Conservation (phyloP, 2,888 invertebrate species). For the Lampropteryx suffumata region DNA sequence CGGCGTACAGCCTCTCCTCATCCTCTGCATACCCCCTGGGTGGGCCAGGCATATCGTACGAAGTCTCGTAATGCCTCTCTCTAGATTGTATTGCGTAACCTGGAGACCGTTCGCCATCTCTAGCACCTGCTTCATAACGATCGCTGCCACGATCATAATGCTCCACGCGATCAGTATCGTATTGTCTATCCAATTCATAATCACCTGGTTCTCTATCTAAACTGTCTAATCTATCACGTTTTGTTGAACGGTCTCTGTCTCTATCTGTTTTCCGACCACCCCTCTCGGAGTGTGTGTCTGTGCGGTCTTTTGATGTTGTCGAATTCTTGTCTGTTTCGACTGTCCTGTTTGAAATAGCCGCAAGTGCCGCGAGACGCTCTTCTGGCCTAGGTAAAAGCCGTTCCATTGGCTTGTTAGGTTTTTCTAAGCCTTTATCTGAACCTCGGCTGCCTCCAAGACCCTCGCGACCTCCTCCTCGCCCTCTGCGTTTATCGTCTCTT, state of each 20-base stretch:
- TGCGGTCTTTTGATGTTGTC: slow-evolving; percentile 72
- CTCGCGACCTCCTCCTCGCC: slow-evolving; percentile 55
- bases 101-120: slow-evolving; percentile 74
- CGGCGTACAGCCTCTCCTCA: slow-evolving; percentile 79
- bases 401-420: slow-evolving; percentile 84
- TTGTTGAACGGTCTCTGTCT: slow-evolving; percentile 77
- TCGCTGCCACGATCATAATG: slow-evolving; percentile 77
- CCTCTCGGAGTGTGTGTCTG: slow-evolving; percentile 74
- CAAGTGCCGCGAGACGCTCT: slow-evolving; percentile 84
- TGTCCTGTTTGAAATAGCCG: slow-evolving; percentile 76
- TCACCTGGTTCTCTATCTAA: slow-evolving; percentile 76
- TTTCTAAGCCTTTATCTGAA: slow-evolving; percentile 82
- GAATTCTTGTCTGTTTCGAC: slow-evolving; percentile 74
- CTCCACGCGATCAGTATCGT: slow-evolving; percentile 78
- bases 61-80: slow-evolving; percentile 75
- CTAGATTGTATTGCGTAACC: slow-evolving; percentile 65
- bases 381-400: slow-evolving; percentile 85
- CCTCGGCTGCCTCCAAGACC: slow-evolving; percentile 73
- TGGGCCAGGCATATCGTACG: slow-evolving; percentile 73
- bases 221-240: slow-evolving; percentile 74
- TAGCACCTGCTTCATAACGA: slow-evolving; percentile 65
- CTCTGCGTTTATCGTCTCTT: slow-evolving; percentile 80
- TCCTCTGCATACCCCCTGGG: slow-evolving; percentile 78
- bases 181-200: slow-evolving; percentile 74
- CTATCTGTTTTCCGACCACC: slow-evolving; percentile 75